Evolutionary conservation across 1,140 invertebrate species (phyloP), one percentile per base, ranked within the genome.

Genomic region (Cyrtorhinus lividipennis): DNA sequence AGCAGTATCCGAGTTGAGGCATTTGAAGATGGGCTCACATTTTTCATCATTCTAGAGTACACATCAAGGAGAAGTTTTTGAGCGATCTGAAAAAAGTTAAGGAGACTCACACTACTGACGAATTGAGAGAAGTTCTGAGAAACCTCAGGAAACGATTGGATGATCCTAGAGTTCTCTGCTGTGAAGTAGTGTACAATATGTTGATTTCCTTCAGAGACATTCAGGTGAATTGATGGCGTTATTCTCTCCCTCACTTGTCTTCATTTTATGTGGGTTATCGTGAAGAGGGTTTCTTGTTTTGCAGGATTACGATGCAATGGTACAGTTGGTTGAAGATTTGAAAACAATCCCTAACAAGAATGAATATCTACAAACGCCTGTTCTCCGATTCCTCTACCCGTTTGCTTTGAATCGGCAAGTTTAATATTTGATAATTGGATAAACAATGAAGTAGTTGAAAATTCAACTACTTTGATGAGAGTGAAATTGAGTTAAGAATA

Each of bases 31-130:
- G n/a, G n/a, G n/a, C 5, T 38, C 15, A 38, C 30, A 8, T 38
- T 5, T 8, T 38, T 38, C 15, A 38, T 38, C 30, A 8, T 76
- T 60, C 72, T n/a, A 94, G 92, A 76, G 90, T 90, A 3, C 95
- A 99, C 73, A 88, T 97, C 76, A 95, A 96, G 73, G 96, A 99
- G 73, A 98, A 98, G 75, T 99, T 99, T 77, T 74, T 99, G 48
- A 79, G 84, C 23, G 96, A 99, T 77, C 77, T 99, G 26, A 81
- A 95, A 8, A 95, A 96, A 77, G 87, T 91, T 1, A 82, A 92
- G 60, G 95, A 98, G 72, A 84, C 81, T 5, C 86, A 86, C 73
- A 86, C 83, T 48, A 90, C 91, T 2, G 83, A 86, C 60, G 93
- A 98, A 70, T 76, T 97, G n/a, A 80, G 83, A 18, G 85, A 85